Evolutionary conservation across 2,797 vertebrate species (phyloP).

Genomic region (Pogoniulus pusillus): DNA sequence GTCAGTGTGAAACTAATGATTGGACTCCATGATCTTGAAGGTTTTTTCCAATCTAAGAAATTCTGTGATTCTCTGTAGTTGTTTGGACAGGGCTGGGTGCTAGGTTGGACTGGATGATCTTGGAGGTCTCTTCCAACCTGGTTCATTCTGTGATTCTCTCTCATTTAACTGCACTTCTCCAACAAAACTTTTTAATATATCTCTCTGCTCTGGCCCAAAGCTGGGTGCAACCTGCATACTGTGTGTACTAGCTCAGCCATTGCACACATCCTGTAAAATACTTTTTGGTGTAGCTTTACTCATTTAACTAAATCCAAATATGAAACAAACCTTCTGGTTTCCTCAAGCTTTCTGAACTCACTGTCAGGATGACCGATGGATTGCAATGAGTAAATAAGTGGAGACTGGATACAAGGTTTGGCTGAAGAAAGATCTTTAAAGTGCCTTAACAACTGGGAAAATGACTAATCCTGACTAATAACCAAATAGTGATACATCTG

Average conservation of each 20-base stretch:
- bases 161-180: not conserved
- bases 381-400: slow-evolving; percentile 32
- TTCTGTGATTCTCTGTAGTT: too few relatives aligned
- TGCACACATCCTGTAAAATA: not conserved
- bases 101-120: too few relatives aligned
- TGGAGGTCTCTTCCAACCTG: too few relatives aligned
- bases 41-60: too few relatives aligned
- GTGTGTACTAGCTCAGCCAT: not conserved
- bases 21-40: too few relatives aligned
- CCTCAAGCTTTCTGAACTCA: not conserved
- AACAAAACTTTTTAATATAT: not conserved
- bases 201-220: not conserved
- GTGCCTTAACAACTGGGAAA: slow-evolving; percentile 22
- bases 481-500: not conserved
- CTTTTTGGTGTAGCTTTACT: not conserved
- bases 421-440: slow-evolving; percentile 26
- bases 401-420: slow-evolving; percentile 1
- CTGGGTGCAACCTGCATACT: not conserved
- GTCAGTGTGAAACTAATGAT: too few relatives aligned
- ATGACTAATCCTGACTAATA: slow-evolving; percentile 45
- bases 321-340: not conserved
- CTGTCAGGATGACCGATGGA: not conserved
- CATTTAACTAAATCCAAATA: not conserved
- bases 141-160: too few relatives aligned
- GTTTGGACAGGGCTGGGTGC: too few relatives aligned